Evolutionary conservation across 2,888 invertebrate genomes (phyloP), one percentile per base, ranked within the genome.

Genomic region (Aleiodes testaceus): DNA sequence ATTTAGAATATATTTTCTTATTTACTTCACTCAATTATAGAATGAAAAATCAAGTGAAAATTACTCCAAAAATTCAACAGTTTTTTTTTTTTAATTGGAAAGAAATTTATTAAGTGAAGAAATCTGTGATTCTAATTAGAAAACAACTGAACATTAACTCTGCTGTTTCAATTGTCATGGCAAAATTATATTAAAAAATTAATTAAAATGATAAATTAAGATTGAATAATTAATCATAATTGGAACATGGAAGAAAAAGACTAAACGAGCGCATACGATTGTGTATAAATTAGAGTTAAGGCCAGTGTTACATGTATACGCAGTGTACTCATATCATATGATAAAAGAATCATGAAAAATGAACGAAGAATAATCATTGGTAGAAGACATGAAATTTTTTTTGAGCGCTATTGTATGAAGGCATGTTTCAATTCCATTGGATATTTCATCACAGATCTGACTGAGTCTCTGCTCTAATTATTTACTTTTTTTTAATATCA

Each of bases 231-330:
- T 18, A 42, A 71, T 26, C 9, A 61, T 44, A 44, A 65, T 52
- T 30, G 44, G 9, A 50, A 9, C n/a, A 20, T 11, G 14, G 14
- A 30, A 22, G 45, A 30, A 66, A 53, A 47, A 45, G 30, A 14
- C 22, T 20, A 64, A 52, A 66, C 67, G 72, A 74, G 72, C 72
- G 72, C 75, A 64, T 55, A 75, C 66, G 26, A 72, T 72, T 75
- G 14, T 84, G 85, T 85, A 87, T 83, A 87, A 86, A 86, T 84
- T 87, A 86, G 85, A 80, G 81, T 85, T 87, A 87, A 87, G 87
- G 86, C 86, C 86, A 87, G 86, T 87, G 86, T 87, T 87, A 86
- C 83, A 83, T 86, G 86, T 87, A 87, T 87, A 86, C 86, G 87
- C 86, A 86, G 81, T 84, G 83, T 87, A 86, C 84, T 84, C 87